phyloP scores from a whole-genome alignment of 2,113 vertebrate species.

The Sinocyclocheilus grahami region DNA sequence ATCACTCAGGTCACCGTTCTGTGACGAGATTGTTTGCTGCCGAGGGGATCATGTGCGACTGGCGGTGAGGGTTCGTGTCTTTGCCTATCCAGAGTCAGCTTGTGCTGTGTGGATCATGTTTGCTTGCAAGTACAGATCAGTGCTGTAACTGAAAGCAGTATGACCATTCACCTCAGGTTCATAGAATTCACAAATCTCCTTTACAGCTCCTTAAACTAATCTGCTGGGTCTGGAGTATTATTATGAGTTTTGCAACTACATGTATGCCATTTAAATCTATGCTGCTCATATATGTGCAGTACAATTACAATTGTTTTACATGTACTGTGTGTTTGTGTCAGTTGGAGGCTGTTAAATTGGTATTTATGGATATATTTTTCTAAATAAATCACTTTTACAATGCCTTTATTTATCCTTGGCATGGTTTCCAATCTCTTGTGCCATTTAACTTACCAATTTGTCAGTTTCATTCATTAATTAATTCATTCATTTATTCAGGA shows the following conservation, averaged over 20 bases:
- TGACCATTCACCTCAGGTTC: background rate
- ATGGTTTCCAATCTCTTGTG: background rate
- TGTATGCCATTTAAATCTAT: background rate
- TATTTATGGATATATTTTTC: slow-evolving; percentile 38
- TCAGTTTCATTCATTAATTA: no score
- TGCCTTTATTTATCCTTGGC: background rate
- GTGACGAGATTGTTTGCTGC: slow-evolving; percentile 93
- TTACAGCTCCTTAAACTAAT: background rate
- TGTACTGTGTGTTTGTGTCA: background rate
- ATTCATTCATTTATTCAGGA: no score
- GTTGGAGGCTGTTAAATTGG: background rate
- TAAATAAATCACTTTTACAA: slow-evolving; percentile 30
- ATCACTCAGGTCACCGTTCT: slow-evolving; percentile 86
- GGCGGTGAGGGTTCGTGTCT: slow-evolving; percentile 90
- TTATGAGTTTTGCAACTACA: background rate
- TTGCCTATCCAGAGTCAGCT: slow-evolving; percentile 87
- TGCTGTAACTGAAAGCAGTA: slow-evolving; percentile 77
- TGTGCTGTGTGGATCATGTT: slow-evolving; percentile 99
- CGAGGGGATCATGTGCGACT: slow-evolving; percentile 93
- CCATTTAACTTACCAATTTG: background rate
- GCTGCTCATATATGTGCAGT: background rate
- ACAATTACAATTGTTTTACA: background rate
- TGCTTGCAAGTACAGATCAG: slow-evolving; percentile 95
- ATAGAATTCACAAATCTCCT: background rate
- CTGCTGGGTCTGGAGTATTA: slow-evolving; percentile 13